Evolutionary conservation across 1,140 invertebrate genomes (phyloP).

Genomic region (Ruditapes philippinarum): DNA sequence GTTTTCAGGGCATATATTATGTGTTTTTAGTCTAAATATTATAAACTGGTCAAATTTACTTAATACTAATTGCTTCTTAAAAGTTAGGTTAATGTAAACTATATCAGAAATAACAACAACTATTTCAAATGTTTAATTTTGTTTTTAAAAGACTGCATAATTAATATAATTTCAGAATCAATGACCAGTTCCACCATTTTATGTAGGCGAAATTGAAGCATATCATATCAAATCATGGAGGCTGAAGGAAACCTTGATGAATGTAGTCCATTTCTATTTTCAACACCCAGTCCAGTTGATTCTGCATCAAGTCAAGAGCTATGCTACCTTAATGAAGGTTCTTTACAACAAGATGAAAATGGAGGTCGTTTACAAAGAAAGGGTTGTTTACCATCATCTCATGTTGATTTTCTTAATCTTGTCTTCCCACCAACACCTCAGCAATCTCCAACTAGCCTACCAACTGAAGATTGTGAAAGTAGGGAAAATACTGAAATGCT

Average conservation of each 20-base stretch:
- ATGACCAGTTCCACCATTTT: no score
- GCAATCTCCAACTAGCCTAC: background rate
- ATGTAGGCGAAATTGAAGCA: no score
- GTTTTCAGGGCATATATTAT: no score
- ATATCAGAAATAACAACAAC: no score
- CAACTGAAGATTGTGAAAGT: background rate
- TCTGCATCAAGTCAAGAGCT: background rate
- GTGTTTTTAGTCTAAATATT: no score
- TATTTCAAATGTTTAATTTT: no score
- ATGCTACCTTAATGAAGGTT: background rate
- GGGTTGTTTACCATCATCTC: background rate
- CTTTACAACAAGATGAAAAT: background rate
- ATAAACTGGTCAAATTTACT: no score
- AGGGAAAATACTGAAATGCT: background rate
- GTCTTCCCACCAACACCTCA: constrained; percentile 2
- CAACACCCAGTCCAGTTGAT: background rate
- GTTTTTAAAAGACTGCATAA: no score
- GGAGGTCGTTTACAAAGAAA: background rate
- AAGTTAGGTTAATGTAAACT: no score
- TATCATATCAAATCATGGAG: background rate
- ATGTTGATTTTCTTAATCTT: background rate
- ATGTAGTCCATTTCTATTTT: background rate
- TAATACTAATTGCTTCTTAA: no score
- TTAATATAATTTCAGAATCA: no score
- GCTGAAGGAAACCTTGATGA: background rate